These are phyloP conservation scores for Brienomyrus brachyistius DNA, from an alignment of 2,113 vertebrate genomes.

Conservation along the genomic window DNA sequence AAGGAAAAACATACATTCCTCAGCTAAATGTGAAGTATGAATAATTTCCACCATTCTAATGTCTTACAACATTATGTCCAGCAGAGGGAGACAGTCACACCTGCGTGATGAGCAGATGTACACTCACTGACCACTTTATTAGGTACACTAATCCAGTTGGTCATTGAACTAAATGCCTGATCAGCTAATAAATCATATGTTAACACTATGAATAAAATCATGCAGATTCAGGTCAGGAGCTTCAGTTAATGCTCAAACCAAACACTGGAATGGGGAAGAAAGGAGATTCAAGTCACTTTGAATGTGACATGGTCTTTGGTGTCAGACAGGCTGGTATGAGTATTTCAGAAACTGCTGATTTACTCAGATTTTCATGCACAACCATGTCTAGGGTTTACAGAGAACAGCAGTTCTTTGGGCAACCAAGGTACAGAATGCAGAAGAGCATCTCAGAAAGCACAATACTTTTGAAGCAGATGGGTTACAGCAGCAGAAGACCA, in stretches of 20 bases:
- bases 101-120: neutral
- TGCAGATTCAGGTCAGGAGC: neutral
- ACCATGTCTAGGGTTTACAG: neutral
- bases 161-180: neutral
- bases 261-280: neutral
- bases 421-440: too few species aligned
- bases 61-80: neutral
- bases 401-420: neutral
- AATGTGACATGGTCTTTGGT: neutral
- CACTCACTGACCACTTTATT: neutral
- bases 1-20: neutral
- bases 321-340: neutral
- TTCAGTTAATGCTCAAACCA: neutral
- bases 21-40: neutral
- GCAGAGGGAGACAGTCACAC: neutral
- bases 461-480: too few species aligned
- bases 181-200: neutral
- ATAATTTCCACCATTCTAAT: neutral
- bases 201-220: neutral
- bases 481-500: too few species aligned
- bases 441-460: too few species aligned
- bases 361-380: neutral
- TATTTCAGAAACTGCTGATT: neutral
- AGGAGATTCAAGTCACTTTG: neutral
- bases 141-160: neutral